Percentiles rank a stretch among this genome's conserved stretches.
Conservation (phyloP, 2,888 invertebrate genomes). For the Auanema freiburgensis region DNA sequence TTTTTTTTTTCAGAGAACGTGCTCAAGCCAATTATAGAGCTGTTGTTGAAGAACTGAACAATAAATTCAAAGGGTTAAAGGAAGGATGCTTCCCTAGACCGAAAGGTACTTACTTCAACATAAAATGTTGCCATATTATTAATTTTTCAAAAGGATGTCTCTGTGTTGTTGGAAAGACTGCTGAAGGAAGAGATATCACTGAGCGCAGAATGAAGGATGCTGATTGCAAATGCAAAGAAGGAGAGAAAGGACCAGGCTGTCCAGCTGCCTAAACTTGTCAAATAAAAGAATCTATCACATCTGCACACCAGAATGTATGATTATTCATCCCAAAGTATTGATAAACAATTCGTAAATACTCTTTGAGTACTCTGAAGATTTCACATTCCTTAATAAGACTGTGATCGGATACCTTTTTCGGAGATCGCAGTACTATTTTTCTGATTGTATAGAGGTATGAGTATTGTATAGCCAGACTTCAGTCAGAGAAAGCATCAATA, state of each 20-base stretch:
- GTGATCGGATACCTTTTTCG: too few species aligned
- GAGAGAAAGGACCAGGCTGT: slow-evolving; percentile 42
- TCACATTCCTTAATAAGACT: too few species aligned
- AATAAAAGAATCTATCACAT: too few species aligned
- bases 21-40: slow-evolving; percentile 61
- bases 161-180: slow-evolving; percentile 61
- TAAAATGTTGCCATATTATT: neutral
- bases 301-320: too few species aligned
- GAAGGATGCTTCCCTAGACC: slow-evolving; percentile 61
- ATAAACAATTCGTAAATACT: too few species aligned
- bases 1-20: slow-evolving; percentile 41
- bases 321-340: too few species aligned
- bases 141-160: slow-evolving; percentile 48
- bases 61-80: slow-evolving; percentile 61
- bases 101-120: slow-evolving; percentile 4
- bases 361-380: too few species aligned
- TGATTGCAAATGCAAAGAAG: slow-evolving; percentile 53
- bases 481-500: too few species aligned
- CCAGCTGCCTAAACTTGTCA: slow-evolving; percentile 34
- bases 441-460: too few species aligned
- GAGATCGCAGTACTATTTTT: too few species aligned
- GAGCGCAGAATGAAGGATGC: slow-evolving; percentile 60
- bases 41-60: slow-evolving; percentile 59
- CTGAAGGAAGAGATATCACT: slow-evolving; percentile 61
- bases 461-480: too few species aligned